Base-by-base conservation (phyloP, 2,113 vertebrate genomes). In the Cochlearius cochlearius region DNA sequence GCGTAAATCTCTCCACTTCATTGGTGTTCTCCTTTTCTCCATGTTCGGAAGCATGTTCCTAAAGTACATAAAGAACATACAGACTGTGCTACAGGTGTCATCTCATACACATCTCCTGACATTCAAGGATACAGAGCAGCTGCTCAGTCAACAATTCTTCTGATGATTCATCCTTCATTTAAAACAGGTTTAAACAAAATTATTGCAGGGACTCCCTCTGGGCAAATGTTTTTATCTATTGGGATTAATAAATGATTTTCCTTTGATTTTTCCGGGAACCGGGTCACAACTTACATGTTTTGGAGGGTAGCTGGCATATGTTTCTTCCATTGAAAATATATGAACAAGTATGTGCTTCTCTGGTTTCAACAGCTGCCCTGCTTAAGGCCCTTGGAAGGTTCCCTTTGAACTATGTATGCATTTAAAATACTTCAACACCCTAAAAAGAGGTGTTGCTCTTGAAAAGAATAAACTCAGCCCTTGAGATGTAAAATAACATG, bases 351-450 rank as follows among this genome's bases (percentile, higher is more conserved):
- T 17, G 11, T 41, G n/a, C 50, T 79, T 15, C 39, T 86, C 79
- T n/a, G 30, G 71, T 88, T 94, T 79, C 67, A 88, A 47, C 47
- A 85, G 67, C 78, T 94, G 63, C 34, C 62, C 50, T 66, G 36
- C 71, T 76, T 90, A 69, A 62, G 30, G 34, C 30, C 29, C 58
- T 94, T 76, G 71, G 59, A 92, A 30, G 25, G 38, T 53, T 84
- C 56, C 16, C n/a, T 56, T 55, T 78, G n/a, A 93, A 36, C 74
- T 69, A 15, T 30, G 12, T 23, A 69, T 67, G 27, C 34, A 50
- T 79, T 90, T 91, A 58, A 86, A 94, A 76, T 86, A 56, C 55
- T 94, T 95, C 49, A 82, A 58, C 74, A 85, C 69, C 62, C 74
- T 59, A n/a, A 26, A 49, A 79, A 90, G 56, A 90, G 43, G 34